Evolutionary conservation across 1,140 invertebrate genomes (phyloP).

Genomic region (Scaptodrosophila lebanonensis): DNA sequence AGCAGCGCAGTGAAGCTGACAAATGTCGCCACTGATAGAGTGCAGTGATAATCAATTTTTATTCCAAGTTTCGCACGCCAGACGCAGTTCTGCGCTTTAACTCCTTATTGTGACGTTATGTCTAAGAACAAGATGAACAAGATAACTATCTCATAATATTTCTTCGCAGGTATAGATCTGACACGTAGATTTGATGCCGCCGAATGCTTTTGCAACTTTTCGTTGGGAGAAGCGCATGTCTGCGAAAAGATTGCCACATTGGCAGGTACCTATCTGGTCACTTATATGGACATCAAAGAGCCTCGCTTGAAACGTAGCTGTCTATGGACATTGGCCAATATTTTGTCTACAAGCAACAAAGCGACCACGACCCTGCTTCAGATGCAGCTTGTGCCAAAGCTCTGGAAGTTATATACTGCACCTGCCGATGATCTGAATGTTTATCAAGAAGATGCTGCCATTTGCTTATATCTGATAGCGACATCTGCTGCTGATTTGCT

Average conservation of each 20-base stretch:
- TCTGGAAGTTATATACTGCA: slow-evolving; percentile 53
- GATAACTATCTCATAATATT: too few relatives aligned
- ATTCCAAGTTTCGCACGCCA: too few relatives aligned
- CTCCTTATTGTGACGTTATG: too few relatives aligned
- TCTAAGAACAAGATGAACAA: too few relatives aligned
- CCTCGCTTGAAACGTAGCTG: slow-evolving; percentile 45
- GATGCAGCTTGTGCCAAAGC: slow-evolving; percentile 59
- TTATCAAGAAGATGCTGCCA: slow-evolving; percentile 46
- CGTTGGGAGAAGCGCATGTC: slow-evolving; percentile 56
- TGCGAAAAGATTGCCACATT: slow-evolving; percentile 61
- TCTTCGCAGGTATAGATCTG: too few relatives aligned
- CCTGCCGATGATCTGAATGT: neutral
- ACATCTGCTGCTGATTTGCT: slow-evolving; percentile 2
- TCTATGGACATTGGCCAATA: slow-evolving; percentile 66
- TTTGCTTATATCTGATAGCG: slow-evolving; percentile 42
- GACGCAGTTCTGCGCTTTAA: too few relatives aligned
- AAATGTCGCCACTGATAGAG: too few relatives aligned
- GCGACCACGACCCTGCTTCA: slow-evolving; percentile 39
- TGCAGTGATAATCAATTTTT: too few relatives aligned
- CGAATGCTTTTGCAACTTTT: slow-evolving; percentile 69
- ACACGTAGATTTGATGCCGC: slow-evolving; percentile 48
- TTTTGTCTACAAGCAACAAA: slow-evolving; percentile 47
- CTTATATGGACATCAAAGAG: slow-evolving; percentile 50
- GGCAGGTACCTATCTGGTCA: slow-evolving; percentile 68
- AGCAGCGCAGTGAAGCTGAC: too few relatives aligned